These are phyloP conservation scores for Melanargia galathea DNA, from an alignment of 2,888 invertebrate species.

Conservation along the genomic window DNA sequence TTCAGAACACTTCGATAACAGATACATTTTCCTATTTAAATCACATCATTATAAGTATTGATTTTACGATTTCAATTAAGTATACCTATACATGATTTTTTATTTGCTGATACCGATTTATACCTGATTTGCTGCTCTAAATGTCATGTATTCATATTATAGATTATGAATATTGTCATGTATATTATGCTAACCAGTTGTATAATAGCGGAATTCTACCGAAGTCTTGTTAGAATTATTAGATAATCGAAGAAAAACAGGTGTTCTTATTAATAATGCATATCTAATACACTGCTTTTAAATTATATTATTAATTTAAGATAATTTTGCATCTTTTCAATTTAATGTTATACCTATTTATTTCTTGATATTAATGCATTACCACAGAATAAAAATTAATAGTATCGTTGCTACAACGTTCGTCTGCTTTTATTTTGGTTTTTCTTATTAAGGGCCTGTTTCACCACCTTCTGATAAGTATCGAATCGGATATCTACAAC, in stretches of 20 bases:
- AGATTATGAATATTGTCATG: too few species aligned
- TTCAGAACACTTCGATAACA: too few species aligned
- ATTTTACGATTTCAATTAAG: too few species aligned
- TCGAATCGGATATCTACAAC: too few species aligned
- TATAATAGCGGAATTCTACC: constrained; percentile 46
- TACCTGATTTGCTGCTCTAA: background rate
- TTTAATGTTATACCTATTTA: background rate
- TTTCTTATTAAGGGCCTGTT: too few species aligned
- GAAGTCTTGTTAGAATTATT: constrained; percentile 6
- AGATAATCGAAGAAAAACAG: constrained; percentile 11
- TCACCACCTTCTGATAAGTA: too few species aligned
- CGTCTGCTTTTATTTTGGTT: too few species aligned
- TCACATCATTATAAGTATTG: too few species aligned
- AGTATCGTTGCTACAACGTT: too few species aligned
- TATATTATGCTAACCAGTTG: constrained; percentile 46
- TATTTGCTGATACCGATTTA: background rate
- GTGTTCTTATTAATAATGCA: constrained; percentile 17
- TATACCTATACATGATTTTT: too few species aligned
- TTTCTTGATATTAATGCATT: background rate
- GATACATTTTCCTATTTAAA: too few species aligned
- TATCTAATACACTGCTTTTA: constrained; percentile 4
- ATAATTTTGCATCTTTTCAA: background rate
- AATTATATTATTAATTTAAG: background rate
- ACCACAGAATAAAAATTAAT: too few species aligned
- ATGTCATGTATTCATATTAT: constrained; percentile 35